Evolutionary conservation across 2,797 vertebrate genomes (phyloP), one percentile per base, ranked within the genome.

Genomic region (Pagetopsis macropterus): DNA sequence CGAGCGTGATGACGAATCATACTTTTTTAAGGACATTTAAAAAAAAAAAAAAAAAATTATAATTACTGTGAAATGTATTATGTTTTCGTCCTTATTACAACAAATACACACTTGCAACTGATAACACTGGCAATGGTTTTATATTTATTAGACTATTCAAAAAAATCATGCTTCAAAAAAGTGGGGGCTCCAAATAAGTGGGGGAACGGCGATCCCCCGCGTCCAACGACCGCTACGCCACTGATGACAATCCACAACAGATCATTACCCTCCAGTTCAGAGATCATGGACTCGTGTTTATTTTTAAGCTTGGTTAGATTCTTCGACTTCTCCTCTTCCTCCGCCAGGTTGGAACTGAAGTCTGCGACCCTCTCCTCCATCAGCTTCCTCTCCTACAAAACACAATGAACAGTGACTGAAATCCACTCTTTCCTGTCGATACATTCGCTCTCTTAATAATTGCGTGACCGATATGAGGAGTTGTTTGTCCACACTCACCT

Each of bases 231-330:
- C 27, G 5, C 27, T 27, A 27, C 27, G 5, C 27, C 27, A 27
- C 27, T 5, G 27, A 27, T 27, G 7, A 37, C 3, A 37, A 27
- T 44, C 12, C n/a, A 43, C 19, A 31, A 70, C 54, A 52, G 16
- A 64, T 7, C 65, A 78, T 75, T 92, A 99, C 97, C 97, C 93
- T 99, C 98, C 60, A 99, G 95, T 84, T 99, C 98, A 62, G 97
- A 98, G 86, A 99, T 99, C 98, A 99, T 99, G 52, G 97, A 99
- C 90, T 99, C 98, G 0, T 99, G 97, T 85, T 99, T 99, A 74
- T 96, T 97, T 90, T 99, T 99, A 67, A 99, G 94, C 85, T 99
- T 99, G 33, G 96, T 97, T 62, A 99, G 94, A 76, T 98, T 99
- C 92, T 99, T 99, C 15, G 97, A 98, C 81, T 99, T 99, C 89